Base-by-base conservation (phyloP, 1,140 invertebrate genomes). In the Cheumatopsyche charites region DNA sequence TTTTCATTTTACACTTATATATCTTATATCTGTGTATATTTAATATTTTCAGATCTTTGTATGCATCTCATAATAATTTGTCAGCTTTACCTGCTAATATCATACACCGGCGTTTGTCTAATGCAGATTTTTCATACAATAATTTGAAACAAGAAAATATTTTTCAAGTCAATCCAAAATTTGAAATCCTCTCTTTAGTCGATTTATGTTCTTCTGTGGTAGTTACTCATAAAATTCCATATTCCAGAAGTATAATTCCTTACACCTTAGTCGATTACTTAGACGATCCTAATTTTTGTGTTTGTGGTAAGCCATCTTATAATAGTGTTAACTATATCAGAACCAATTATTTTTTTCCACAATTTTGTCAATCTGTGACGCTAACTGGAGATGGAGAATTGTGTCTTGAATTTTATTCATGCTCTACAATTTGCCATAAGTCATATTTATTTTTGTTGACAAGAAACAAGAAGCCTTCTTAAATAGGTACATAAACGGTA, bases 331-430 rank as follows among this genome's bases (percentile, higher is more conserved):
- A 89, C 65, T 81, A 85, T 77, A 77, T 79, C 61, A 84, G 78
- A 70, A 77, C 84, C 75, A 77, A 73, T 66, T 81, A 79, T 68
- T 73, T 81, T 41, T 75, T 79, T 13, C 77, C 79, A 81, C 29
- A 78, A 77, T 75, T 79, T 84, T 55, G 79, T 77, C 75, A 82
- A 79, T 79, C 79, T 77, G 76, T 70, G 0, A n/a, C 29, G 9
- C 9, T 9, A 36, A 36, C 3, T 9, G 36, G 25, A 15, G 55
- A 61, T 67, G 70, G 72, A 15, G 15, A 55, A 17, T 75, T 78
- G 73, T 74, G 78, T 87, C 12, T 88, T 75, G 86, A 89, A 75
- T 88, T 85, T 79, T 88, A 85, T 75, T 88, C 86, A 78, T 90
- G 89, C 78, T 88, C 87, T 52, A 76, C 78, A 1, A 82, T 78